Conservation (phyloP, 1,140 invertebrate species). For the Leptestheria dahalacensis region DNA sequence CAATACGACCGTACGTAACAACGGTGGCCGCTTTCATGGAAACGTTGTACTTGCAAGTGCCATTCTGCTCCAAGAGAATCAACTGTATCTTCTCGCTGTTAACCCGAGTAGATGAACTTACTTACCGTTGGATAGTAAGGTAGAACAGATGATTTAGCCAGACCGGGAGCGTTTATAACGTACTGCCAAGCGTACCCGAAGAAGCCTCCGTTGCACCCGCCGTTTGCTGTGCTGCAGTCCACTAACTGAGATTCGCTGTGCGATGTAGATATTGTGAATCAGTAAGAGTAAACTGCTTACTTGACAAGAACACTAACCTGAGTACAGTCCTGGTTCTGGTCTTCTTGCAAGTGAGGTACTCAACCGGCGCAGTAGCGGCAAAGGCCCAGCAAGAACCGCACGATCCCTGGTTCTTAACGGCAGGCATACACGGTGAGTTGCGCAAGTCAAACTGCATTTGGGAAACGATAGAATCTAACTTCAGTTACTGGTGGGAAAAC, state of each 20-base stretch:
- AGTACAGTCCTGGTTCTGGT: neutral
- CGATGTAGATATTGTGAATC: neutral
- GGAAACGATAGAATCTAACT: too few relatives aligned
- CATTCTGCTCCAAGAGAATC: too few relatives aligned
- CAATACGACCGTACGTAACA: too few relatives aligned
- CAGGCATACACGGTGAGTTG: neutral
- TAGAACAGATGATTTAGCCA: slow-evolving; percentile 11
- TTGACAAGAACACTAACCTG: too few relatives aligned
- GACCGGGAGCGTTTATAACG: slow-evolving; percentile 23
- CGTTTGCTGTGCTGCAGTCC: neutral
- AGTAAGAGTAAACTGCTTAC: neutral
- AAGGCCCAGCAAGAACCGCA: slow-evolving; percentile 1
- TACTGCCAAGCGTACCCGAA: neutral
- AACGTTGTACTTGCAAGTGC: too few relatives aligned
- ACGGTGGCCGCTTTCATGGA: too few relatives aligned
- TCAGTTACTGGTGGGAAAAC: too few relatives aligned
- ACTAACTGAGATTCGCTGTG: neutral
- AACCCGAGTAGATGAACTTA: too few relatives aligned
- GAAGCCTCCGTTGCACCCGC: neutral
- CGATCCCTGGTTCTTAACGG: neutral
- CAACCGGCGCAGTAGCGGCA: neutral
- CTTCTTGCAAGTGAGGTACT: neutral
- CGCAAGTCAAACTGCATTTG: slow-evolving; percentile 1
- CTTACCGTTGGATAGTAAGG: too few relatives aligned
- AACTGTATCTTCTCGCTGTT: too few relatives aligned